These are phyloP conservation scores for Oenanthe melanoleuca DNA, from an alignment of 2,113 vertebrate genomes.

Conservation along the genomic window DNA sequence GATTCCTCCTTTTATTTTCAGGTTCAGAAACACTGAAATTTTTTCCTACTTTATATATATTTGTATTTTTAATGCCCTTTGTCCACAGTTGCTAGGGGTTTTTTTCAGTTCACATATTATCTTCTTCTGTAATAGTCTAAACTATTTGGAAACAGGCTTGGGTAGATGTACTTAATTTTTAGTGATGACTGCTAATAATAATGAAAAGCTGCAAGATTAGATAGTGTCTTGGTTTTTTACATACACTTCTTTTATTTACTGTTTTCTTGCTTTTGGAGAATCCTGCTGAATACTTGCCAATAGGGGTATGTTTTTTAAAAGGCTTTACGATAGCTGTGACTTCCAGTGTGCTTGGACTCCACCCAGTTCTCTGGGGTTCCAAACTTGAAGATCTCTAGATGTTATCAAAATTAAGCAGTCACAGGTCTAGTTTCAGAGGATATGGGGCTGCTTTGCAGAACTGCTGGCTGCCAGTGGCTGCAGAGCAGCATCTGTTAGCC, in stretches of 20 bases:
- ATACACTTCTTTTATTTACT: neutral
- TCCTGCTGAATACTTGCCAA: neutral
- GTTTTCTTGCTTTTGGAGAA: neutral
- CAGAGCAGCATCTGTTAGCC: neutral
- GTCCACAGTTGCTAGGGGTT: fast-evolving
- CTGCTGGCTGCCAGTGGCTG: neutral
- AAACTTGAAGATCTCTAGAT: neutral
- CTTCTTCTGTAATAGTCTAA: neutral
- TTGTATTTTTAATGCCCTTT: neutral
- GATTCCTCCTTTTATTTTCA: neutral
- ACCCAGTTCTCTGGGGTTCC: neutral
- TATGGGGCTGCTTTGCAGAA: neutral
- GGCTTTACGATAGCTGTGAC: neutral
- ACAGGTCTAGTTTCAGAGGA: neutral
- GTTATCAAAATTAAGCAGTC: neutral
- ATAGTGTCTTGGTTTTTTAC: neutral
- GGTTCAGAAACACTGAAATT: neutral
- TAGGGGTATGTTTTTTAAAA: neutral
- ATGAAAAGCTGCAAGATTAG: neutral
- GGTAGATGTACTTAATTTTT: neutral
- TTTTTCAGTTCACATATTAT: neutral
- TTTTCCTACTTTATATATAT: neutral
- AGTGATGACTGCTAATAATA: neutral
- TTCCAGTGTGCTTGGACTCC: neutral
- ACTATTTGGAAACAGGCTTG: neutral